Conservation (phyloP, 2,888 invertebrate species). For the Diarsia dahlii region DNA sequence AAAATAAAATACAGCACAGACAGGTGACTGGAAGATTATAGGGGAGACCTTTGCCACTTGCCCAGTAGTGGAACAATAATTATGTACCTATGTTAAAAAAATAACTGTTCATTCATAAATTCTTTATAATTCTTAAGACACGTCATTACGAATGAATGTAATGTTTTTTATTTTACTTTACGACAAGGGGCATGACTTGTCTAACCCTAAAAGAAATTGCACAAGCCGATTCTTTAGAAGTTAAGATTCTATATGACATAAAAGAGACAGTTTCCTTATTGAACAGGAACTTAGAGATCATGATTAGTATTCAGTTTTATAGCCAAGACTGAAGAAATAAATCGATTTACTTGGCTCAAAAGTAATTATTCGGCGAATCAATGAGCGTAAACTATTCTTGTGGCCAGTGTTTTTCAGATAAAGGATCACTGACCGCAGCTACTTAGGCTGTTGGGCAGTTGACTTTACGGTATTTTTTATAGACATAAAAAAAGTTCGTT, state of each 20-base stretch:
- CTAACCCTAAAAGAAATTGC: constrained; percentile 30
- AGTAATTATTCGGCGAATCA: constrained; percentile 60
- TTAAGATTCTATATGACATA: constrained; percentile 9
- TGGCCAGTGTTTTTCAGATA: constrained; percentile 45
- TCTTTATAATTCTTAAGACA: not conserved
- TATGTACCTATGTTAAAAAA: not conserved
- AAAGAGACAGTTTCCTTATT: constrained; percentile 38
- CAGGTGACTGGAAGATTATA: not conserved
- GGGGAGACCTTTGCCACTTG: not conserved
- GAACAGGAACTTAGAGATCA: constrained; percentile 5
- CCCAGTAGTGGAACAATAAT: not conserved
- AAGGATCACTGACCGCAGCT: constrained; percentile 61
- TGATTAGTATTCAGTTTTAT: constrained; percentile 24
- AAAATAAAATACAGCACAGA: not conserved
- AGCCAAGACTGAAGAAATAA: constrained; percentile 32
- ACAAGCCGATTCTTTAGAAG: not conserved
- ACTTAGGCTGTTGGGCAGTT: constrained; percentile 38
- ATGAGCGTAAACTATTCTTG: constrained; percentile 49
- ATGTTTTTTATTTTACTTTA: constrained; percentile 24
- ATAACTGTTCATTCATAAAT: not conserved
- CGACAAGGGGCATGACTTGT: not conserved
- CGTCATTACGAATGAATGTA: constrained; percentile 3
- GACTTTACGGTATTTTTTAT: constrained; percentile 54
- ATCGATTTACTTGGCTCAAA: constrained; percentile 53
- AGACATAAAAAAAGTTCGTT: constrained; percentile 35